Evolutionary conservation across 2,113 vertebrate genomes (phyloP).

Genomic region (Puntigrus tetrazona): DNA sequence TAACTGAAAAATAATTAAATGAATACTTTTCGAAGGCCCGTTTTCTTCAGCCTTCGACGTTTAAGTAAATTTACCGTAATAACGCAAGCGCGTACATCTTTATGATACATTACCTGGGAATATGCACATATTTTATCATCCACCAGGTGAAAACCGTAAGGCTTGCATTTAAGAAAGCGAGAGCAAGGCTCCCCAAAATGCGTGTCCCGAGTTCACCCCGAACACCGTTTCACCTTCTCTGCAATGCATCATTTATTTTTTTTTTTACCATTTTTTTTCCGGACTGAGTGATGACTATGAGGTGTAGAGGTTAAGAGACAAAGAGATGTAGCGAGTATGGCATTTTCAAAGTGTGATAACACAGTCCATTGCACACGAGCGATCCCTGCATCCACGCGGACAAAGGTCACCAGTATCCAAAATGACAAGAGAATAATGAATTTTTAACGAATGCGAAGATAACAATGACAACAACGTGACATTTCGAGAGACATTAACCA

Average conservation of each 20-base stretch:
- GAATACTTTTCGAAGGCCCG: too few relatives aligned
- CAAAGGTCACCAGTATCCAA: slow-evolving; percentile 71
- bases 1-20: too few relatives aligned
- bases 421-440: slow-evolving; percentile 71
- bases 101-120: too few relatives aligned
- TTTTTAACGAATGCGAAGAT: slow-evolving; percentile 70
- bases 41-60: too few relatives aligned
- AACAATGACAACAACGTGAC: slow-evolving; percentile 69
- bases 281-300: background rate
- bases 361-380: slow-evolving; percentile 54
- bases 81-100: too few relatives aligned
- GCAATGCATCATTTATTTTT: slow-evolving; percentile 13
- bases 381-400: slow-evolving; percentile 63
- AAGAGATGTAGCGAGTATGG: slow-evolving; percentile 61
- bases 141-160: background rate
- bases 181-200: background rate
- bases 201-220: background rate
- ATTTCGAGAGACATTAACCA: slow-evolving; percentile 63
- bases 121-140: background rate
- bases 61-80: too few relatives aligned
- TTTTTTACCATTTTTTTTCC: background rate
- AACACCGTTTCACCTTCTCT: background rate
- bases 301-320: slow-evolving; percentile 37
- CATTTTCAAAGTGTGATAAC: slow-evolving; percentile 77
- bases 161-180: background rate